Evolutionary conservation across 2,113 vertebrate genomes (phyloP), one percentile per base, ranked within the genome.

Genomic region (Odobenus rosmarus): DNA sequence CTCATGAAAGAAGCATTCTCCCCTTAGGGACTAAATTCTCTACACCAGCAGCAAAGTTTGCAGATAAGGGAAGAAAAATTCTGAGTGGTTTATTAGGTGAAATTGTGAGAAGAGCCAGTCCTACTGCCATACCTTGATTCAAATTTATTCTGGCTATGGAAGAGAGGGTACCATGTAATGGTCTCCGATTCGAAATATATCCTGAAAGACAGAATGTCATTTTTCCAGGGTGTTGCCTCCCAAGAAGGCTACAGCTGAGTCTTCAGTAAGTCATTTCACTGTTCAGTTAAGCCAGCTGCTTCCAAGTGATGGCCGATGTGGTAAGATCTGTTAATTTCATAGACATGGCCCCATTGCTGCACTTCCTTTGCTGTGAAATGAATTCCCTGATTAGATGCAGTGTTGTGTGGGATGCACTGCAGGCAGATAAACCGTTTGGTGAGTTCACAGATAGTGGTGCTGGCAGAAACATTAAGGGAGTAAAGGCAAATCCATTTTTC

Each of bases 401-500:
- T 64, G 33, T 12, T 57, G 82, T 83, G 18, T 21, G 51, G 79
- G 85, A 86, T 2, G 4, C 14, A 72, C 36, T 80, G 26, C 62
- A 21, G 71, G 53, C 24, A 82, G 67, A 67, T 26, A 92, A 93
- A 67, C 24, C 46, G 49, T 61, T 92, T 74, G 89, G 49, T 76
- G 86, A 87, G 62, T 76, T 94, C 69, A 55, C 51, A 88, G 62
- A 92, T 7, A 86, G 61, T 92, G 10, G 36, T 57, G 39, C 55
- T 72, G 81, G 31, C 92, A 96, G 77, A 88, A 94, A 39, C 46
- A 49, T 53, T 80, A 42, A 36, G 77, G 71, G 11, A 82, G 57
- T 55, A 80, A 90, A 96, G n/a, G n/a, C 53, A 55, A 95, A 96
- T 59, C 36, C 31, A 46, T 81, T 79, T 96, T 96, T 80, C 82